Base-by-base conservation (phyloP, 1,140 invertebrate species). In the Bicyclus anynana region DNA sequence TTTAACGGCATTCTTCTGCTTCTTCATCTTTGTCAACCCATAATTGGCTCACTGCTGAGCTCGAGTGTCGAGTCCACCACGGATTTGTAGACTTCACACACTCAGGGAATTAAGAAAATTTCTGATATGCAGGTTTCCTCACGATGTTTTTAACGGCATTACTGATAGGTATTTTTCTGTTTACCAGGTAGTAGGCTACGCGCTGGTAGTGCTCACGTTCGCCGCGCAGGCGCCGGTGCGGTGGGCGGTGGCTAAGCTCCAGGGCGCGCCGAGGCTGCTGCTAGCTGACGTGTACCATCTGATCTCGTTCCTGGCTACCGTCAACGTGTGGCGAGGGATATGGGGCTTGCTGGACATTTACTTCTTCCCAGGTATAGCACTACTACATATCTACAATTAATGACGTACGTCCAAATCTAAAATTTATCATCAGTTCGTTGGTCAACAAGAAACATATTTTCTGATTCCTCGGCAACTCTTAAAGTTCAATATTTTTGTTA, bases 301-400 rank as follows among this genome's bases (percentile, higher is more conserved):
- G 27, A 83, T 95, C 44, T 94, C 93, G 26, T 95, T 96, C 72
- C 75, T 95, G 50, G 95, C 95, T 3, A 95, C 95, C 0, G 93
- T 97, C 20, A 96, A 96, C 80, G 93, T 96, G 0, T 97, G 96
- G 96, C 90, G 95, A 42, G 95, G 95, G 5, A 91, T 96, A 23
- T 97, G 96, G 96, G 93, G 91, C 55, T 70, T 94, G 14, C 89
- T 96, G 1, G 94, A 97, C 75, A 84, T 94, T n/a, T 96, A 94
- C 81, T 89, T 96, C 38, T 90, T 95, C 47, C 94, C 95, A 89
- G 92, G 93, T 95, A 86, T 90, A 92, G 93, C 27, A 6, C 21
- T 58, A 2, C 26, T 50, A 13, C 12, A 27, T 27, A 5, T n/a
- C 9, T 35, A 5, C 3, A 35, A 5, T 35, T 37, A 37, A 0